Evolutionary conservation across 2,113 vertebrate species (phyloP).

Genomic region (Noturus placidus): DNA sequence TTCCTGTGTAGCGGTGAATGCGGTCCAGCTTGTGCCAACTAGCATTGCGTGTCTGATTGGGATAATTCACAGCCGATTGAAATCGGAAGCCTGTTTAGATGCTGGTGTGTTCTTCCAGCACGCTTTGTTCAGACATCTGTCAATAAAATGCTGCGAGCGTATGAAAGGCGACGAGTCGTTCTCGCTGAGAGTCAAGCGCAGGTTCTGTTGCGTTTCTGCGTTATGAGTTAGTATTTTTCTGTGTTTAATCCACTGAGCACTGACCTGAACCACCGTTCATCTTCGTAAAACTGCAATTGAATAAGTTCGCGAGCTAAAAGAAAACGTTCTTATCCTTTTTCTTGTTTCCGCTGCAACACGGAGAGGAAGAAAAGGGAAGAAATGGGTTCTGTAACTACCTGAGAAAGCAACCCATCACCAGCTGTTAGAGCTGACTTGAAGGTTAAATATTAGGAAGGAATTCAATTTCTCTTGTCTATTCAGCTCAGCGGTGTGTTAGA

Average conservation of each 20-base stretch:
- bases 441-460: conserved; percentile 99
- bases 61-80: conserved; percentile 47
- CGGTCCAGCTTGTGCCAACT: conserved; percentile 55
- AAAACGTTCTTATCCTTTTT: conserved; percentile 70
- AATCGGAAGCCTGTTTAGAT: conserved; percentile 57
- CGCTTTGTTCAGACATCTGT: conserved; percentile 72
- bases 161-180: conserved; percentile 59
- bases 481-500: conserved; percentile 99
- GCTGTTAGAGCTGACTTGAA: conserved; percentile 96
- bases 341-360: conserved; percentile 54
- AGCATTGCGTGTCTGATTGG: conserved; percentile 57
- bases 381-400: conserved; percentile 85
- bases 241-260: conserved; percentile 6
- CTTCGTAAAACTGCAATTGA: conserved; percentile 68
- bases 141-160: conserved; percentile 60
- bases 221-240: conserved; percentile 57
- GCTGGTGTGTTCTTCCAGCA: conserved; percentile 57
- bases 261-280: conserved; percentile 61
- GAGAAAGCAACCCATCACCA: conserved; percentile 92
- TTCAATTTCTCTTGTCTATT: conserved; percentile 99
- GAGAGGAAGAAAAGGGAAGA: conserved; percentile 74
- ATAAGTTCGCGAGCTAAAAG: conserved; percentile 66
- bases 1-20: conserved; percentile 58
- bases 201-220: conserved; percentile 66
- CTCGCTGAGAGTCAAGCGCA: conserved; percentile 56